Evolutionary conservation across 2,797 vertebrate species (phyloP), one percentile per base, ranked within the genome.

Genomic region (Gadopsis bispinosus): DNA sequence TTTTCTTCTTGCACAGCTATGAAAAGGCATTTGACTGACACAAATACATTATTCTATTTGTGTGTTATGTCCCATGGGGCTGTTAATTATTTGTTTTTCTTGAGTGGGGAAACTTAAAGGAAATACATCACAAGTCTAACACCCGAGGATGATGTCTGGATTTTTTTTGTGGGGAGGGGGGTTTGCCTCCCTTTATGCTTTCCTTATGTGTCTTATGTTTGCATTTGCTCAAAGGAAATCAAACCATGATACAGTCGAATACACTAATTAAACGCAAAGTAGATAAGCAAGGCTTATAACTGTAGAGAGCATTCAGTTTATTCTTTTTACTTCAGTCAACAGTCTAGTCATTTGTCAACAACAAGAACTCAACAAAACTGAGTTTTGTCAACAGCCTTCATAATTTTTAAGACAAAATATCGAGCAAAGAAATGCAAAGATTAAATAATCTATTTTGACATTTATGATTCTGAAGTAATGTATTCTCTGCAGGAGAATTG

Each of bases 381-480:
- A 83, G 75, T 83, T 91, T 84, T 85, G 70, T 87, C 78, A 86
- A 71, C 69, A 84, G 75, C 37, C 75, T 80, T 83, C 66, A 65
- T 78, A 87, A 78, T 74, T 85, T 83, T 89, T 75, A 83, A 82
- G 75, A 84, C 84, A 91, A 92, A 89, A 87, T 91, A 82, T 68
- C 74, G 31, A 82, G 80, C 65, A 83, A 88, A 73, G 84, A 87
- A 87, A 89, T 80, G 81, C 69, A 77, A 89, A 93, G 91, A 93
- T 92, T 90, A 91, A 89, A 91, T 86, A 85, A 88, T 93, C 89
- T 93, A 89, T 93, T 93, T 90, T 82, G 73, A 65, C 82, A 93
- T 93, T 92, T 93, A 92, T 93, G 94, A 94, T 94, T 95, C 89
- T 89, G 83, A 91, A 90, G 91, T 93, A 94, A 95, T 94, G 90